Percentiles rank a stretch among this genome's conserved stretches.
phyloP scores from a whole-genome alignment of 1,140 invertebrate genomes.

The Stenopsyche tienmushanensis region DNA sequence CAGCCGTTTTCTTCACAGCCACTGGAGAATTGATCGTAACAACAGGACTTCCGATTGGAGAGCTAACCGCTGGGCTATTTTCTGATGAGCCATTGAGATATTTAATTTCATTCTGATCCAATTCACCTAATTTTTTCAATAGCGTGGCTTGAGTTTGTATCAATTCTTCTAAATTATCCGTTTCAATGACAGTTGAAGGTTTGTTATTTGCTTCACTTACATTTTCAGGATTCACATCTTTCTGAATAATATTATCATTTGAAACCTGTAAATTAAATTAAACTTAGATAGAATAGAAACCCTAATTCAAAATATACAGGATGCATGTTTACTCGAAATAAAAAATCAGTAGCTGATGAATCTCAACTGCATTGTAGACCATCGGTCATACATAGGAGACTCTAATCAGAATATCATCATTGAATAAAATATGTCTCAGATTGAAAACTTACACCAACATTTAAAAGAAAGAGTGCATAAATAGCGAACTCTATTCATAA shows the following conservation, averaged over 20 bases:
- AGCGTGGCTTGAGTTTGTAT: constrained; percentile 29
- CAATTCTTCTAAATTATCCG: constrained; percentile 37
- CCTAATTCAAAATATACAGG: background rate
- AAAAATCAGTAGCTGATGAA: constrained; percentile 32
- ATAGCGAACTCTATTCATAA: background rate
- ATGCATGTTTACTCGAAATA: background rate
- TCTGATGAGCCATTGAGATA: constrained; percentile 35
- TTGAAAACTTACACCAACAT: constrained; percentile 41
- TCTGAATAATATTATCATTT: background rate
- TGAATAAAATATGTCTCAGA: constrained; percentile 31
- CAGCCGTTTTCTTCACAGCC: constrained; percentile 20
- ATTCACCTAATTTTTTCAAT: constrained; percentile 37
- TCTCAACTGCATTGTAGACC: constrained; percentile 26
- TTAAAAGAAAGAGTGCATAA: background rate
- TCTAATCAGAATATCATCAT: constrained; percentile 34
- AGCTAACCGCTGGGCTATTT: constrained; percentile 17
- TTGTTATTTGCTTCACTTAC: constrained; percentile 16
- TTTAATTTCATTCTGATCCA: constrained; percentile 34
- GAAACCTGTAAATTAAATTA: constrained; percentile 2
- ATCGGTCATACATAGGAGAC: constrained; percentile 8
- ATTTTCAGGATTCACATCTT: background rate
- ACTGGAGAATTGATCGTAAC: constrained; percentile 12
- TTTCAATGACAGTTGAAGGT: constrained; percentile 5
- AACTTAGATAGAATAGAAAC: background rate
- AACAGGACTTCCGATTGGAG: constrained; percentile 23